Conservation (phyloP, 2,797 vertebrate genomes). For the Dryobates pubescens region DNA sequence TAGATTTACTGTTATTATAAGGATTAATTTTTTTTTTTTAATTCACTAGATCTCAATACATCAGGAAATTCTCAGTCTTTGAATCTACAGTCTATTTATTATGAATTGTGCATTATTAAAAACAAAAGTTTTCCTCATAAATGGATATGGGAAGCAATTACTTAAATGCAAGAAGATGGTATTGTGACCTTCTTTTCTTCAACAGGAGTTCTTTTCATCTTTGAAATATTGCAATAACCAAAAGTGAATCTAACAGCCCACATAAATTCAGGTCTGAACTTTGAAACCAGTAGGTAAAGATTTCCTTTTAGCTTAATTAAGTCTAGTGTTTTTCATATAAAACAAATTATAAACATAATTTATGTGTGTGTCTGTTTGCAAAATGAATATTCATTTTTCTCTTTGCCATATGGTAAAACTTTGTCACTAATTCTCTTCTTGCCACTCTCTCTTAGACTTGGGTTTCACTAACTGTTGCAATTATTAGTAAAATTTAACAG, state of each 20-base stretch:
- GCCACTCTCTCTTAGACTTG: background rate
- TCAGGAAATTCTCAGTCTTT: background rate
- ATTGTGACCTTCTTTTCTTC: background rate
- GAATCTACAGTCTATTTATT: background rate
- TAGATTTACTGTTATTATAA: background rate
- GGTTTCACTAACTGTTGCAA: background rate
- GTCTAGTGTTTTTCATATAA: background rate
- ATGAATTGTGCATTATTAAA: background rate
- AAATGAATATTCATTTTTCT: background rate
- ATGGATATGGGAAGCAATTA: background rate
- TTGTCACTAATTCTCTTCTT: background rate
- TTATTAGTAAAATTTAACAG: background rate
- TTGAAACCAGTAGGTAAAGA: background rate
- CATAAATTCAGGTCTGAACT: background rate
- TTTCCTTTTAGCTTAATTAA: background rate
- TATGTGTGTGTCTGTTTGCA: background rate
- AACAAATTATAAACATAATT: background rate
- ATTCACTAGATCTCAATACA: background rate
- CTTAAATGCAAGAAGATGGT: background rate
- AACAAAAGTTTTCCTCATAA: background rate
- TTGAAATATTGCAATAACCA: background rate
- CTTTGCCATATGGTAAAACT: background rate
- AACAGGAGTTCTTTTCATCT: background rate
- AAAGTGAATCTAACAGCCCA: background rate
- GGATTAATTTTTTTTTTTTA: background rate